These are phyloP conservation scores for Rhabditophanes sp. DNA, from an alignment of 2,888 invertebrate species.

Conservation along the genomic window DNA sequence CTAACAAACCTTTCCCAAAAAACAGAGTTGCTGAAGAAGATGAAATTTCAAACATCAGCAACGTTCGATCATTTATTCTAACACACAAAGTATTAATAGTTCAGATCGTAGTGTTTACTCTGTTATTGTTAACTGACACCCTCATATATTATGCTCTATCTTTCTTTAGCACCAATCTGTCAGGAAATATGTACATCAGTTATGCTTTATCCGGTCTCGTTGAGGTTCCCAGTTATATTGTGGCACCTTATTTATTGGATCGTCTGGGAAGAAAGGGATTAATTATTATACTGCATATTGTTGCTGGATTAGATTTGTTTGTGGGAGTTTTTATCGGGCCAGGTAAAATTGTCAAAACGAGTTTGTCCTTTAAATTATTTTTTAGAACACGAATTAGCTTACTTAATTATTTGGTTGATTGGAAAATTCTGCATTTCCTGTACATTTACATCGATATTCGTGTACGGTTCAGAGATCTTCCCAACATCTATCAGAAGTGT, in stretches of 20 bases:
- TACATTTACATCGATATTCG: conserved; percentile 31
- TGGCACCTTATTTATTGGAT: conserved; percentile 24
- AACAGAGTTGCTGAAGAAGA: no score
- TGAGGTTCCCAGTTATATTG: conserved; percentile 29
- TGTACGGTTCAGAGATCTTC: conserved; percentile 29
- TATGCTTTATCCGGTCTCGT: conserved; percentile 28
- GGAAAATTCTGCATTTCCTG: conserved; percentile 28
- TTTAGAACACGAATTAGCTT: no score
- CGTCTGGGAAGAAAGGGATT: conserved; percentile 14
- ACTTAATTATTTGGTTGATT: conserved; percentile 27
- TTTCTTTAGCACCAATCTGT: conserved; percentile 26
- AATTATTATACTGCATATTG: conserved; percentile 8
- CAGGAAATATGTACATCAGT: conserved; percentile 31
- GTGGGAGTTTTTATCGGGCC: conserved; percentile 5
- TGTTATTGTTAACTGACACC: conserved; percentile 6
- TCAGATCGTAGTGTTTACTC: conserved; percentile 5
- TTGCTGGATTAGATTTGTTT: conserved; percentile 9
- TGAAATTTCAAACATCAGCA: no score
- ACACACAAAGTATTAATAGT: conserved; percentile 3
- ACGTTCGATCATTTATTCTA: no score
- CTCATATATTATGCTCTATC: conserved; percentile 37
- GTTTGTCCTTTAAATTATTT: no score
- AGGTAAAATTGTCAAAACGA: background rate
- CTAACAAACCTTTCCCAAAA: no score
- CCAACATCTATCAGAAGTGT: conserved; percentile 20